Base-by-base conservation (phyloP, 2,113 vertebrate species). In the Megaleporinus macrocephalus region DNA sequence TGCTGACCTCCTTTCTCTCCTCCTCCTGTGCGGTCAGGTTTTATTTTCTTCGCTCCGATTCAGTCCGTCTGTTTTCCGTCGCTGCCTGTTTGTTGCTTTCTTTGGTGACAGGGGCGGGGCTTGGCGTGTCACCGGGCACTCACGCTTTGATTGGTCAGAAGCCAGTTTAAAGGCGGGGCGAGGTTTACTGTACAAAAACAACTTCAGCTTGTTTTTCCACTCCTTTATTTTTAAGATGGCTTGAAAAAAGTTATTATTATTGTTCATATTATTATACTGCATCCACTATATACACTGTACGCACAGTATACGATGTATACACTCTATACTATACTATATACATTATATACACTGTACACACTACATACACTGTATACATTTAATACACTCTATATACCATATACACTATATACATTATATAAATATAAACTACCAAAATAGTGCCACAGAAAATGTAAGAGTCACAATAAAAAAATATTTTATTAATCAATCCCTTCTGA, bases 71-170 rank as follows among this genome's bases (percentile, higher is more conserved):
- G 44, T 61, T 57, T 76, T 78, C 66, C 59, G 30, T 44, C 65
- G 16, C 57, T 83, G 88, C 76, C 87, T 81, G 87, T 89, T 85
- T 83, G 79, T 78, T 86, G 84, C 82, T 86, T 84, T 84, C 76
- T 82, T 82, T 65, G 89, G 88, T 84, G 76, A 24, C 33, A 55
- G 11, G 27, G 80, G 81, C 47, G 83, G 44, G 36, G 24, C 88
- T 47, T 79, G 33, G 51, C 71, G 87, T 91, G 92, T 93, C 90
- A 92, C 10, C 76, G 30, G 76, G 84, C 83, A 87, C 73, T 79
- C 16, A n/a, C 18, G 81, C 61, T 15, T 22, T 75, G 87, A 89
- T 89, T 90, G 87, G 85, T 44, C 16, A 87, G 55, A 62, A 26
- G 26, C 30, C 20, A 29, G 3, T 33, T 20, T n/a, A 4, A 3